phyloP scores from a whole-genome alignment of 1,140 invertebrate species.

The Theocolax elegans region DNA sequence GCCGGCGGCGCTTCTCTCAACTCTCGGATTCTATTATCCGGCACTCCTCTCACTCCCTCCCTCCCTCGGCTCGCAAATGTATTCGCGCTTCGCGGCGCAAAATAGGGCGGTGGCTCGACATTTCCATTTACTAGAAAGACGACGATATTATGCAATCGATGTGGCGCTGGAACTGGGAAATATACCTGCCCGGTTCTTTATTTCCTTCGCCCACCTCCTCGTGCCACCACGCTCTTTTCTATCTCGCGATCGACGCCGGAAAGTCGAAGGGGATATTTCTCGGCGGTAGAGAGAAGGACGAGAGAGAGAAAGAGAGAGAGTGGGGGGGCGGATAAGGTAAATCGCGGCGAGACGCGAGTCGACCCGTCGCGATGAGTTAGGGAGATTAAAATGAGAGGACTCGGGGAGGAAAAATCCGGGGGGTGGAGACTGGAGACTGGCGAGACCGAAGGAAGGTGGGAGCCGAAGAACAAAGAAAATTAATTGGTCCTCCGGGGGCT shows the following conservation, averaged over 20 bases:
- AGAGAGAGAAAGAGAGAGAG: too few relatives aligned
- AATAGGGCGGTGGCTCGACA: conserved; percentile 46
- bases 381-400: conserved; percentile 38
- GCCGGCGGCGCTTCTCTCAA: conserved; percentile 31
- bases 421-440: not conserved
- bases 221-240: not conserved
- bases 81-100: conserved; percentile 38
- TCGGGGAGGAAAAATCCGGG: not conserved
- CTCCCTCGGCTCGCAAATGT: conserved; percentile 37
- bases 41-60: not conserved
- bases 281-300: not conserved
- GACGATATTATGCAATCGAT: conserved; percentile 52
- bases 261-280: conserved; percentile 1
- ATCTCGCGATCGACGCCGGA: conserved; percentile 9
- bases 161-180: conserved; percentile 20
- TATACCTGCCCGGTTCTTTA: conserved; percentile 17
- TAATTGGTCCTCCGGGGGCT: conserved; percentile 39
- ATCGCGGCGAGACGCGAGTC: not conserved
- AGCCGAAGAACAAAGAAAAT: conserved; percentile 41
- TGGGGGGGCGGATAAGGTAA: not conserved
- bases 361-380: conserved; percentile 36
- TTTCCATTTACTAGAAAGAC: conserved; percentile 51
- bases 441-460: not conserved
- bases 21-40: conserved; percentile 43
- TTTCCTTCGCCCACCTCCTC: not conserved